Evolutionary conservation across 92 coral and sea anemone species (phyloP).

Genomic region (Bergia sp.): DNA sequence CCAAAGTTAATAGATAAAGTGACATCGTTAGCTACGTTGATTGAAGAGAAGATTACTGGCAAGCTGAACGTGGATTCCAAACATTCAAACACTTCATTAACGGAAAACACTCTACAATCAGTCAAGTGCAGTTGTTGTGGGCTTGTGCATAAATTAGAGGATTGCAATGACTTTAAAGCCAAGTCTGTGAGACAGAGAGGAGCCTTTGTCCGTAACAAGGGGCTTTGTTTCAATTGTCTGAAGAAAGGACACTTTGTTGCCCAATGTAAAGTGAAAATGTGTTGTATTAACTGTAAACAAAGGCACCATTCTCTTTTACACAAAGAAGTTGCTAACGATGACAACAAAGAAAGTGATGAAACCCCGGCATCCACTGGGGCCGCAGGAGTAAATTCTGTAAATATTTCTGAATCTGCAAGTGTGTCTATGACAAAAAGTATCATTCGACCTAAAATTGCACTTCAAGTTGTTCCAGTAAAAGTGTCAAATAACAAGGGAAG

Average conservation of each 20-base stretch:
- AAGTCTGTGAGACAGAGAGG: slow-evolving; percentile 51
- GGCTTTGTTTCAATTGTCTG: slow-evolving; percentile 55
- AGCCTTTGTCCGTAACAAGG: slow-evolving; percentile 36
- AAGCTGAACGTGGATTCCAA: slow-evolving; percentile 18
- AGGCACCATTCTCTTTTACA: slow-evolving; percentile 64
- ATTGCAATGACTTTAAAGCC: slow-evolving; percentile 50
- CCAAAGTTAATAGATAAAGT: slow-evolving; percentile 30
- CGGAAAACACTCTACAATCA: slow-evolving; percentile 16
- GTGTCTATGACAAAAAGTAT: slow-evolving; percentile 13
- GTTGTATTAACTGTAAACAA: slow-evolving; percentile 55
- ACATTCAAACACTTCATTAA: slow-evolving; percentile 17
- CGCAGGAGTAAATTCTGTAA: slow-evolving; percentile 32
- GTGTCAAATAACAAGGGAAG: slow-evolving; percentile 47
- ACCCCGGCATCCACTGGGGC: slow-evolving; percentile 30
- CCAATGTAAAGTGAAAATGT: slow-evolving; percentile 47
- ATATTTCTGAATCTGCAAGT: slow-evolving; percentile 21
- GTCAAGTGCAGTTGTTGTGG: slow-evolving; percentile 45
- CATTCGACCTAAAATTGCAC: slow-evolving; percentile 44
- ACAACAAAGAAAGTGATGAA: slow-evolving; percentile 39
- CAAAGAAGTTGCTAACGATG: slow-evolving; percentile 51
- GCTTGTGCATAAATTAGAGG: slow-evolving; percentile 32
- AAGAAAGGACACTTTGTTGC: slow-evolving; percentile 51
- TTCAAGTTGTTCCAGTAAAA: slow-evolving; percentile 65
- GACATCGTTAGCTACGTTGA: slow-evolving; percentile 26
- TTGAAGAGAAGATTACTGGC: not conserved